Base-by-base conservation (phyloP, 2,888 invertebrate species). In the Coenonympha arcania region DNA sequence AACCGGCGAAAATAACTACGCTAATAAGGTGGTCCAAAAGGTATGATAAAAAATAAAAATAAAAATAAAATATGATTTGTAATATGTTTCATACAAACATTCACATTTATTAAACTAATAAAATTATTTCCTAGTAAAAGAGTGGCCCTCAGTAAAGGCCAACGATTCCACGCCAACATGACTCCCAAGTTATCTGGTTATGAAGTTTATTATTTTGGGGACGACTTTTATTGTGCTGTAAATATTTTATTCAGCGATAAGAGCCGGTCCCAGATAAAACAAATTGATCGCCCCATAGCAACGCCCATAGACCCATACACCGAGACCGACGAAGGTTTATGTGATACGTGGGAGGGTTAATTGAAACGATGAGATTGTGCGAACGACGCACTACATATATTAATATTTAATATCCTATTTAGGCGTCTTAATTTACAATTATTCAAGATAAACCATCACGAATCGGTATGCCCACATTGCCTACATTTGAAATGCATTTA, bases 231-330 rank as follows among this genome's bases (percentile, higher is more conserved):
- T 82, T 76, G 74, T 79, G 79, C 75, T 79, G 79, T 85, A 81
- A 84, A 86, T 84, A 84, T 81, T 85, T 81, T 79, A 84, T 79
- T 69, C 66, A 63, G 61, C 65, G 83, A 84, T 83, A 85, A 79
- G 71, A 73, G 66, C 68, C 66, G 65, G 66, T 64, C 65, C 61
- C 52, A 79, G 85, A 86, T 85, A 86, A 83, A 78, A 67, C 76
- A 79, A 84, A 83, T 83, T 84, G 84, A 84, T 83, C 79, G 76
- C 54, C 55, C 54, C 56, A 42, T 54, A 53, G n/a, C n/a, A n/a
- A n/a, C n/a, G n/a, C n/a, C n/a, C n/a, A n/a, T n/a, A n/a, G n/a
- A n/a, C n/a, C n/a, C n/a, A n/a, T 37, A 45, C 54, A 47, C 46
- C 39, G 53, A 52, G 54, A 57, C 54, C 50, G 47, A 41, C 50